A percentile compares a stretch with the other conserved stretches of the same genome.
Conservation (phyloP, 1,140 invertebrate species). For the Harpegnathos saltator region DNA sequence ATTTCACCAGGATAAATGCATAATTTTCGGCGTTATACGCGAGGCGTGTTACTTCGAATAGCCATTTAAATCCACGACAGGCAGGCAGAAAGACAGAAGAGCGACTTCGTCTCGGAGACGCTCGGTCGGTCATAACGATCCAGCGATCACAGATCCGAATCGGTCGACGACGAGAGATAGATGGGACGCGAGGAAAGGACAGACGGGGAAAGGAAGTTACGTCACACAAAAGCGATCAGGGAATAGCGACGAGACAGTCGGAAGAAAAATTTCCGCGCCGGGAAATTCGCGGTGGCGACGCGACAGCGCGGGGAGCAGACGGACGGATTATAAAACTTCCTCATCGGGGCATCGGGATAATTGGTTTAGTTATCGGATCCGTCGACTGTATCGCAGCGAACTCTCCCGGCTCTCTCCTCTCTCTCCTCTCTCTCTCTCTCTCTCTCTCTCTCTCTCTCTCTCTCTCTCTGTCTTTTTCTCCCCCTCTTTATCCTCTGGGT, state of each 20-base stretch:
- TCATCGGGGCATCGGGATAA: conserved; percentile 76
- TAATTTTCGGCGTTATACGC: not conserved
- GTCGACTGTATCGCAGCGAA: conserved; percentile 70
- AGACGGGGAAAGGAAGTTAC: conserved; percentile 3
- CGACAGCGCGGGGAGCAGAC: conserved; percentile 18
- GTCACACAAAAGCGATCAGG: conserved; percentile 18
- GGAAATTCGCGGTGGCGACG: conserved; percentile 42
- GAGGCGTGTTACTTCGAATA: not conserved
- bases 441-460: not conserved
- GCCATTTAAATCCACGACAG: conserved; percentile 17
- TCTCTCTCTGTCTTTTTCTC: too few relatives aligned
- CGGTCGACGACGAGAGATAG: conserved; percentile 16
- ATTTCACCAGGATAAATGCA: conserved; percentile 6
- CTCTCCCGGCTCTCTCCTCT: conserved; percentile 52
- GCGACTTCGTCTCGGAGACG: not conserved
- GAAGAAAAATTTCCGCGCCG: conserved; percentile 71
- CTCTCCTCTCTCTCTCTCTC: conserved; percentile 9
- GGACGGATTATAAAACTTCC: conserved; percentile 79
- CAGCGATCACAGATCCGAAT: conserved; percentile 22
- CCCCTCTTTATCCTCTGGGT: not conserved
- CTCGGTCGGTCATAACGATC: conserved; percentile 36
- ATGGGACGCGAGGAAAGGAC: too few relatives aligned
- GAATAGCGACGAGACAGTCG: conserved; percentile 26
- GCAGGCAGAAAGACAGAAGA: not conserved
- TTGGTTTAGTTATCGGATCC: conserved; percentile 82